phyloP scores from a whole-genome alignment of 2,113 vertebrate species.

The Cochlearius cochlearius region DNA sequence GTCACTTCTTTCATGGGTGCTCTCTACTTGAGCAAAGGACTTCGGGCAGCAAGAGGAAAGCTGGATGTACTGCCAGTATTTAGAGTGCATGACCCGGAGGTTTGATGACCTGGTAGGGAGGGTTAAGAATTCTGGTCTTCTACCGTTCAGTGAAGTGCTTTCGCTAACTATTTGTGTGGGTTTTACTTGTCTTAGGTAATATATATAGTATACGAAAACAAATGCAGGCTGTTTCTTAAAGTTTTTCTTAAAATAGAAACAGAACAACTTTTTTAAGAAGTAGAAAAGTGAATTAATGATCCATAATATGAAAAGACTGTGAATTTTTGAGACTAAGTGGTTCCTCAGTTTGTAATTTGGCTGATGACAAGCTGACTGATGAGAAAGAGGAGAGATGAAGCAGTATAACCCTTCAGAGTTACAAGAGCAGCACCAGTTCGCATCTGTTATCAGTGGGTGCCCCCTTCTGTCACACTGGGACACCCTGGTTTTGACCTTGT shows the following conservation, averaged over 20 bases:
- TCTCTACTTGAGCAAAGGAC: background rate
- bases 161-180: background rate
- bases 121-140: background rate
- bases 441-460: background rate
- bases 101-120: background rate
- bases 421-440: background rate
- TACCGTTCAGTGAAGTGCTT: background rate
- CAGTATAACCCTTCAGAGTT: background rate
- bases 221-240: background rate
- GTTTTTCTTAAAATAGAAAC: background rate
- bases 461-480: background rate
- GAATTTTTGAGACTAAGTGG: background rate
- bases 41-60: background rate
- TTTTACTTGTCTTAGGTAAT: background rate
- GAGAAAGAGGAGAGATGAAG: background rate
- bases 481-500: background rate
- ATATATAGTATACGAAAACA: background rate
- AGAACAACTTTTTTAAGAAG: background rate
- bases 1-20: background rate
- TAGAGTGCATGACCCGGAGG: fast-evolving
- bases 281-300: background rate
- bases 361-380: background rate
- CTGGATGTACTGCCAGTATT: background rate
- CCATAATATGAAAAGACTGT: background rate
- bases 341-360: background rate